Conservation (phyloP, 2,797 vertebrate genomes). For the Pachyuromys duprasi region DNA sequence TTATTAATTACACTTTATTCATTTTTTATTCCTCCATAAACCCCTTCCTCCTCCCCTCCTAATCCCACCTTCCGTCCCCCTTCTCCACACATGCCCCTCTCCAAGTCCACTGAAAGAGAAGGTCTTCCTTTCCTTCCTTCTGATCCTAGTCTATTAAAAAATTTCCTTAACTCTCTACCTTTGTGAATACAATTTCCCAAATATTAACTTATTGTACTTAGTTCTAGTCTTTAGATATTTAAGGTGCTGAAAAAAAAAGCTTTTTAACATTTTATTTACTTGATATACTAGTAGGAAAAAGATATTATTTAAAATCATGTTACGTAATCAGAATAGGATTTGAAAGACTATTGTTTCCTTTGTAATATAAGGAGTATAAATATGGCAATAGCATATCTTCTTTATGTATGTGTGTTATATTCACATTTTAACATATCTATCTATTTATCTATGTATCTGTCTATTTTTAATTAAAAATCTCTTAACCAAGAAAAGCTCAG, state of each 20-base stretch:
- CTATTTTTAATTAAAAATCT: background rate
- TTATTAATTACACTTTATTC: too few relatives aligned
- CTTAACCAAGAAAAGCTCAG: background rate
- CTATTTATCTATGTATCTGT: background rate
- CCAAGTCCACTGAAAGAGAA: too few relatives aligned
- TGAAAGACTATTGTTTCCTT: background rate
- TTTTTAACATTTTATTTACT: background rate
- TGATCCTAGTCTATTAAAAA: too few relatives aligned
- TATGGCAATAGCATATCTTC: background rate
- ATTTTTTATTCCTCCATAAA: too few relatives aligned
- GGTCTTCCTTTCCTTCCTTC: too few relatives aligned
- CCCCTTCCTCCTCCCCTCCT: too few relatives aligned
- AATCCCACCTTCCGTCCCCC: too few relatives aligned
- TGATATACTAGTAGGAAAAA: background rate
- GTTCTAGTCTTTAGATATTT: background rate
- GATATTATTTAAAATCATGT: background rate
- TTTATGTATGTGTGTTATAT: background rate
- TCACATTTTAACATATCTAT: background rate
- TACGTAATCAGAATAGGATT: background rate
- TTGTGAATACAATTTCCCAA: background rate
- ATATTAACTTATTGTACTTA: background rate
- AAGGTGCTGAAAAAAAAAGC: background rate
- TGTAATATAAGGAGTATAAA: background rate
- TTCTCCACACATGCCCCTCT: too few relatives aligned
- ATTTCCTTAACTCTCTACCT: background rate